phyloP scores from a whole-genome alignment of 2,797 vertebrate genomes.

The Allobates femoralis region DNA sequence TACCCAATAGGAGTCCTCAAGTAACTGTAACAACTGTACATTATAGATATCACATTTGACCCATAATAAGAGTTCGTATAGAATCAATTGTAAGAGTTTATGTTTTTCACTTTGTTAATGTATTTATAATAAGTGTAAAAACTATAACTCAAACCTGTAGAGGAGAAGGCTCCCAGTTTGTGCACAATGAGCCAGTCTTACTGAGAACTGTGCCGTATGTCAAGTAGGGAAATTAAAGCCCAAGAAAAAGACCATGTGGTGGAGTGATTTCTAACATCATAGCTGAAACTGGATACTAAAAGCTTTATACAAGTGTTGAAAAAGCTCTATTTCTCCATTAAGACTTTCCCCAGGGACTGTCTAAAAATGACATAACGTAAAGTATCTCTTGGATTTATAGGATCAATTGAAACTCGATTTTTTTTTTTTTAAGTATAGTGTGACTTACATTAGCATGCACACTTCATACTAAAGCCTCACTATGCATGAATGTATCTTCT shows the following conservation, averaged over 20 bases:
- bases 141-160: slow-evolving; percentile 22
- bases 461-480: background rate
- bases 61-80: too few relatives aligned
- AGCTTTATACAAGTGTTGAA: slow-evolving; percentile 48
- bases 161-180: slow-evolving; percentile 64
- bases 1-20: too few relatives aligned
- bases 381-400: slow-evolving; percentile 53
- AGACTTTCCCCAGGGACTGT: slow-evolving; percentile 43
- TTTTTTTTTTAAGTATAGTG: slow-evolving; percentile 20
- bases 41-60: too few relatives aligned
- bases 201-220: slow-evolving; percentile 33
- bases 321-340: slow-evolving; percentile 56
- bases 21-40: too few relatives aligned
- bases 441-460: slow-evolving; percentile 45
- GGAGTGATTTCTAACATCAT: slow-evolving; percentile 45
- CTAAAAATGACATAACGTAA: slow-evolving; percentile 55
- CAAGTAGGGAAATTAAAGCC: slow-evolving; percentile 58
- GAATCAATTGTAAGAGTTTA: background rate
- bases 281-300: slow-evolving; percentile 55
- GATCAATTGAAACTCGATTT: slow-evolving; percentile 57
- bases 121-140: background rate
- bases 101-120: background rate
- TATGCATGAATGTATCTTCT: background rate
- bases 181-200: slow-evolving; percentile 9
- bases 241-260: slow-evolving; percentile 62